Evolutionary conservation across 2,888 invertebrate species (phyloP).

Genomic region (Lycophotia porphyrea): DNA sequence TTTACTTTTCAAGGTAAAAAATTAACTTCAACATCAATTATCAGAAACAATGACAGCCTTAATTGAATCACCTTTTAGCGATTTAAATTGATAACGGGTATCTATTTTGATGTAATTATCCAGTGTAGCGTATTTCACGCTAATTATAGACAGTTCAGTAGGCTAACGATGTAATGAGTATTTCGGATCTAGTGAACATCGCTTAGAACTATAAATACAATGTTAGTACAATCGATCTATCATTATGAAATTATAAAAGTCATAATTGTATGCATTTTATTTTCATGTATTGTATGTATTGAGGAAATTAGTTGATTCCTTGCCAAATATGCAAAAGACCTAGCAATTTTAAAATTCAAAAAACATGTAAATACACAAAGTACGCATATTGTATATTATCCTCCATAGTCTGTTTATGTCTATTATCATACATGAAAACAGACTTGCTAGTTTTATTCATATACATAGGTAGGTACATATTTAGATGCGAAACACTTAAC

Average conservation of each 20-base stretch:
- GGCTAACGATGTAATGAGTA: conserved; percentile 72
- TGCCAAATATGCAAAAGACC: conserved; percentile 44
- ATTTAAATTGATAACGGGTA: conserved; percentile 67
- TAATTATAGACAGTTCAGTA: conserved; percentile 76
- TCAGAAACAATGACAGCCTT: conserved; percentile 24
- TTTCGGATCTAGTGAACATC: conserved; percentile 63
- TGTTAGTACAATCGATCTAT: not conserved
- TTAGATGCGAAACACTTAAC: conserved; percentile 29
- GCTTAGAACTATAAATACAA: conserved; percentile 36
- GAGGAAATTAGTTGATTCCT: conserved; percentile 7
- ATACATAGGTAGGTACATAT: conserved; percentile 3
- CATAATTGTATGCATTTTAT: conserved; percentile 9
- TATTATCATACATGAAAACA: conserved; percentile 36
- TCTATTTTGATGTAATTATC: conserved; percentile 72
- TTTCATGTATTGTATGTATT: too few relatives aligned
- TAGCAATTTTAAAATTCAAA: conserved; percentile 17
- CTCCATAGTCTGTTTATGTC: conserved; percentile 42
- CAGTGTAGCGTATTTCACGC: conserved; percentile 76
- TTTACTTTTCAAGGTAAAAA: not conserved
- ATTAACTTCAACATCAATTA: conserved; percentile 7
- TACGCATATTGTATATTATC: conserved; percentile 28
- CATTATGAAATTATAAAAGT: conserved; percentile 28
- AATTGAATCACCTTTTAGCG: conserved; percentile 52
- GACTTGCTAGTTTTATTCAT: conserved; percentile 26
- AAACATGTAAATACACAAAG: conserved; percentile 15